These are phyloP conservation scores for Chaenodraco wilsoni DNA, from an alignment of 2,797 vertebrate genomes.

Conservation along the genomic window DNA sequence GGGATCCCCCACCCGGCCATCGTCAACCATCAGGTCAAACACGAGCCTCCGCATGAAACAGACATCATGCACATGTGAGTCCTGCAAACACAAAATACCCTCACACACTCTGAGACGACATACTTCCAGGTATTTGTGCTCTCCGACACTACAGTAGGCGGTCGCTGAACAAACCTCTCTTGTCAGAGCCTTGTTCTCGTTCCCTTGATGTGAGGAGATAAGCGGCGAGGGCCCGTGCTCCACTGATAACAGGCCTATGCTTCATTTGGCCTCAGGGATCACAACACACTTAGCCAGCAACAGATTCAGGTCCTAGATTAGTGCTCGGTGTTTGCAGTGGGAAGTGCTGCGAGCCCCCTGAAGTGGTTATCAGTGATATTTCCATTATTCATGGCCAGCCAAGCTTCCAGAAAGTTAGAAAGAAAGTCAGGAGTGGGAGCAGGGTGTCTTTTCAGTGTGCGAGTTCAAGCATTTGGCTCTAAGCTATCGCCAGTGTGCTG, in stretches of 20 bases:
- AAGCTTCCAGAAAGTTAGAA: constrained; percentile 57
- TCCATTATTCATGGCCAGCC: constrained; percentile 66
- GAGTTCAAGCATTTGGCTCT: constrained; percentile 53
- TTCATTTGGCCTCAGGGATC: constrained; percentile 74
- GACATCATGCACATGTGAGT: constrained; percentile 99
- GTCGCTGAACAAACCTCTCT: constrained; percentile 49
- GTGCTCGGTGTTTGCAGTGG: constrained; percentile 42
- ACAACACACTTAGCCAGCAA: constrained; percentile 67
- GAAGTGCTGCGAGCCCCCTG: constrained; percentile 57
- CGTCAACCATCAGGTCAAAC: constrained; percentile 99
- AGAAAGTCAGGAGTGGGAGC: constrained; percentile 45
- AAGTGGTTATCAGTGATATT: constrained; percentile 67
- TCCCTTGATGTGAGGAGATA: constrained; percentile 76
- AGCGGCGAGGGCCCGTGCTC: constrained; percentile 56
- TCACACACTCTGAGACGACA: constrained; percentile 20
- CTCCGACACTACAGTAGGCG: constrained; percentile 22
- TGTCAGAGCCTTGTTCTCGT: constrained; percentile 63
- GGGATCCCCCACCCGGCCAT: constrained; percentile 99
- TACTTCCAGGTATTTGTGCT: constrained; percentile 69
- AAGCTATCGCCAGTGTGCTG: constrained; percentile 64
- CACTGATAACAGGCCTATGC: constrained; percentile 75
- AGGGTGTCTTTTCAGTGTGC: constrained; percentile 26
- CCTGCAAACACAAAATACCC: constrained; percentile 37
- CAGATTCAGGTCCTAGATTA: constrained; percentile 74
- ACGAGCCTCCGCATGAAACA: constrained; percentile 94